Percentiles rank a stretch among this genome's conserved stretches.
These are phyloP conservation scores for Oryzias javanicus DNA, from an alignment of 2,113 vertebrate genomes.

Conservation along the genomic window DNA sequence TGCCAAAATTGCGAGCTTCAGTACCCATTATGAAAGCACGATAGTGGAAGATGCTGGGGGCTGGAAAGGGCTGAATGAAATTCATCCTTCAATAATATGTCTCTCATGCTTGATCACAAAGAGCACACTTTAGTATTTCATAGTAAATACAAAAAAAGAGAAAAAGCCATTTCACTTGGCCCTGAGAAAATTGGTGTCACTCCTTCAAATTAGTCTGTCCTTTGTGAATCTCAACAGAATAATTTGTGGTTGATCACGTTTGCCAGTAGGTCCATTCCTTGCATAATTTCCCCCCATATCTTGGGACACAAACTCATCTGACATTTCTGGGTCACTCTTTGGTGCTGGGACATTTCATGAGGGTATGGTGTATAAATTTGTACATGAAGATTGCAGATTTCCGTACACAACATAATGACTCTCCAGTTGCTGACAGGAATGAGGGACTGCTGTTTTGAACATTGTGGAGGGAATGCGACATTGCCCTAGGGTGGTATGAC, in stretches of 20 bases:
- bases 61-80: conserved; percentile 23
- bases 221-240: conserved; percentile 75
- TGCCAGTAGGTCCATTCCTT: conserved; percentile 68
- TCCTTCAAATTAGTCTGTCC: conserved; percentile 68
- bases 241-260: conserved; percentile 73
- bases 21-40: conserved; percentile 4
- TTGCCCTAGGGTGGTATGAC: conserved; percentile 28
- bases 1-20: conserved; percentile 14
- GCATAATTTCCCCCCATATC: conserved; percentile 63
- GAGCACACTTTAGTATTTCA: conserved; percentile 60
- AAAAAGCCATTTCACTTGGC: conserved; percentile 36
- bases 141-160: conserved; percentile 60
- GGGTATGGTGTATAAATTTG: conserved; percentile 60
- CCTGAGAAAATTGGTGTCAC: conserved; percentile 78
- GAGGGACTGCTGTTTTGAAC: conserved; percentile 29
- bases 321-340: conserved; percentile 72
- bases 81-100: conserved; percentile 52
- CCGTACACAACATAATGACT: conserved; percentile 43
- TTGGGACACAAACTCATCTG: conserved; percentile 53
- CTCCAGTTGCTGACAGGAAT: conserved; percentile 16
- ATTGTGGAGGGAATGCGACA: conserved; percentile 27
- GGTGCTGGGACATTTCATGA: conserved; percentile 53
- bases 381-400: conserved; percentile 53
- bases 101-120: conserved; percentile 24
- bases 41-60: not conserved